Base-by-base conservation (phyloP, 2,113 vertebrate species). In the Ophthalmolycus amberensis region DNA sequence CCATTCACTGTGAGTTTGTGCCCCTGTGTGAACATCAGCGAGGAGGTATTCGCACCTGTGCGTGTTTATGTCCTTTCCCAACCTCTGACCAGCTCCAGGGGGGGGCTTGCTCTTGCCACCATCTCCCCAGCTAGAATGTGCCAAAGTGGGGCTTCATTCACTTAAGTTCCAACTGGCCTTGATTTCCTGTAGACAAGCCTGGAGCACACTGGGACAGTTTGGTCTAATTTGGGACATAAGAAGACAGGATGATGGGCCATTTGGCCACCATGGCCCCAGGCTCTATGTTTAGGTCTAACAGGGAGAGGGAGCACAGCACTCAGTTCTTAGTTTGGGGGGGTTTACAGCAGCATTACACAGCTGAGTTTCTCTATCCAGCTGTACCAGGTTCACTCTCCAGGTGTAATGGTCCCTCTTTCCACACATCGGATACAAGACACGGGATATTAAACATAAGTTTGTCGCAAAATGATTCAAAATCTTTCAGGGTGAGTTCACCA, bases 121-220 rank as follows among this genome's bases (percentile, higher is more conserved):
- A 62, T 82, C 79, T 92, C 80, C 83, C 79, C n/a, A 79, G 77
- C 71, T 62, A 74, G 91, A 90, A 85, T 94, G 92, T 95, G 94
- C 92, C 91, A 79, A 89, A 90, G 79, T 56, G 84, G 83, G 89
- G 79, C 84, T 90, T 91, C 62, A 60, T 83, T 93, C 93, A 95
- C 91, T 94, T 95, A 94, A 85, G 91, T 81, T 86, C 86, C 85
- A 89, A 85, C 88, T 84, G 88, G 90, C 83, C 88, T 90, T 94
- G 94, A 95, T 95, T 95, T 93, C 91, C 92, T 87, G 86, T 46
- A 84, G 90, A 88, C 85, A 65, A 83, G 85, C 84, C 64, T 64
- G 54, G 74, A 91, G 91, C 94, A 94, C 94, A 94, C 90, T 75
- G 76, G 89, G 88, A 86, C 75, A 84, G 89, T 84, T 85, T 52